Percentiles rank a stretch among this genome's conserved stretches.
Evolutionary conservation across 37 sponge, comb jelly and placozoan genomes (phyloP).

Genomic region (Ianthella basta): DNA sequence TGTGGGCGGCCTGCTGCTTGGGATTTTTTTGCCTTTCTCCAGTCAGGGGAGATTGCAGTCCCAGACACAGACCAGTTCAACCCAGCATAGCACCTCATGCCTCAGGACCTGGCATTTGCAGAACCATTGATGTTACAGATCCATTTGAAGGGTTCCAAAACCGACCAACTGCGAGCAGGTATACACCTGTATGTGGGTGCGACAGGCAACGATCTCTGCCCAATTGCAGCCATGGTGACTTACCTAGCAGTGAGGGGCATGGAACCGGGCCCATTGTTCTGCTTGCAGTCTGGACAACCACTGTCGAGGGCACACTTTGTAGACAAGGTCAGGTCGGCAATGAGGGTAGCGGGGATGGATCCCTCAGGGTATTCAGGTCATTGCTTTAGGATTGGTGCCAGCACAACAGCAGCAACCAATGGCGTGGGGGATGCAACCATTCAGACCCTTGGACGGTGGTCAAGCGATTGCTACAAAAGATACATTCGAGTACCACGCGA

Average conservation of each 20-base stretch:
- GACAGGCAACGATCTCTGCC: background rate
- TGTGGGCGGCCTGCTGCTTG: constrained; percentile 50
- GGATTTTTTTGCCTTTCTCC: constrained; percentile 49
- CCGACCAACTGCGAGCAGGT: constrained; percentile 36
- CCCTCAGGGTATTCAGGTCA: constrained; percentile 4
- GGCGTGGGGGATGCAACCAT: background rate
- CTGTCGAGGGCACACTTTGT: no score
- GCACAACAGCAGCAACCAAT: constrained; percentile 1
- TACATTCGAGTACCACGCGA: no score
- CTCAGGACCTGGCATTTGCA: constrained; percentile 30
- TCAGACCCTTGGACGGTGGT: no score
- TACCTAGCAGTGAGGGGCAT: background rate
- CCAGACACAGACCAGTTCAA: constrained; percentile 8
- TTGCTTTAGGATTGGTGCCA: constrained; percentile 15
- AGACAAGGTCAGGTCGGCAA: background rate
- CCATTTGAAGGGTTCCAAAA: constrained; percentile 23
- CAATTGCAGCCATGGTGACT: background rate
- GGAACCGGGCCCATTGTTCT: background rate
- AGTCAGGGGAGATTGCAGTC: constrained; percentile 25
- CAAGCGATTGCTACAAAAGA: no score
- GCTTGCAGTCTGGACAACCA: background rate
- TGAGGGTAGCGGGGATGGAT: background rate
- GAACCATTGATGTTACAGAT: background rate
- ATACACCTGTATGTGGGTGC: background rate
- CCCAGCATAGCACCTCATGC: constrained; percentile 3